Base-by-base conservation (phyloP, 2,888 invertebrate genomes). In the Tenthredo distinguenda region DNA sequence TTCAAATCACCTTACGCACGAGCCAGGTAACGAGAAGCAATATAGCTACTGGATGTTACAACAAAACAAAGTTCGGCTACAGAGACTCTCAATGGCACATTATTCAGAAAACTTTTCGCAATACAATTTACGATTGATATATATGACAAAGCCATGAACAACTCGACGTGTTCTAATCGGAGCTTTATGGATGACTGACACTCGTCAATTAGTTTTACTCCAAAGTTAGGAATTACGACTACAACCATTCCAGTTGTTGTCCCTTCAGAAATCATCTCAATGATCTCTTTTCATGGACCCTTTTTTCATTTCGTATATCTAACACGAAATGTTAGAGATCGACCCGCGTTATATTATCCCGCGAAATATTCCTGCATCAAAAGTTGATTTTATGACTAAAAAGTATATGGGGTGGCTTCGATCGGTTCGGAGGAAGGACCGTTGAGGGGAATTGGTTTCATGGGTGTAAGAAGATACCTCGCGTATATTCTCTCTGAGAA, bases 91-190 rank as follows among this genome's bases (percentile, higher is more conserved):
- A 7, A 3, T 12, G 26, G 62, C 37, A 71, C 71, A 43, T 74
- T n/a, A 74, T 40, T 21, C 21, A 26, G 72, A 43, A 43, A 21
- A 74, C 10, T 74, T n/a, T 40, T 43, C 43, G 26, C 21, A 43
- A 43, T n/a, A 10, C 21, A 43, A 74, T 74, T 21, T 21, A 10
- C 21, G 12, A 74, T 43, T 68, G 2, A 68, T 18, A 26, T 34
- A 34, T 34, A 26, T 18, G 68, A 68, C 68, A 68, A 68, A 68
- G 68, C 18, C 68, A 68, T 68, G 18, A 68, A 68, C 68, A 68
- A 68, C 31, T 68, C 68, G 15, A 18, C 68, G 68, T 34, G 34
- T 68, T 68, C 34, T 68, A 68, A 68, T 68, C 68, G 6, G 5
- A 68, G 15, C 6, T 34, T 34, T 68, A 34, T 18, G 18, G 68